Conservation (phyloP, 2,888 invertebrate genomes). For the Drosophila kanekoi region DNA sequence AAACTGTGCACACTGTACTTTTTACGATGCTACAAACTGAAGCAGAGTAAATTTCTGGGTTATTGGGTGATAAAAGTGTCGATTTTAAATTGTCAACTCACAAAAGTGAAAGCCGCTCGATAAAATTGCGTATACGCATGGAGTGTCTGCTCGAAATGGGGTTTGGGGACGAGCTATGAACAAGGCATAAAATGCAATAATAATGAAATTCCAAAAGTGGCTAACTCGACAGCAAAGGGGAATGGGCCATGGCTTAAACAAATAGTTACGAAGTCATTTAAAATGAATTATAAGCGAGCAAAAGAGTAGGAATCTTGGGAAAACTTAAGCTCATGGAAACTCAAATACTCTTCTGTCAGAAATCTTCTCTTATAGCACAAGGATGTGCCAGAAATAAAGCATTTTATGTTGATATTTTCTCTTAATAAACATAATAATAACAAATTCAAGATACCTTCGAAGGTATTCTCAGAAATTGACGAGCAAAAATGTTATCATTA, state of each 20-base stretch:
- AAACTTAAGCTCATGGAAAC: not conserved
- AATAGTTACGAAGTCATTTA: conserved; percentile 65
- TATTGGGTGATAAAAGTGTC: conserved; percentile 60
- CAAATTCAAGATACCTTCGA: too few species aligned
- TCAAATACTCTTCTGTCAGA: not conserved
- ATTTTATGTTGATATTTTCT: too few species aligned
- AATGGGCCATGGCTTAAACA: conserved; percentile 34
- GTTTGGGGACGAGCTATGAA: not conserved
- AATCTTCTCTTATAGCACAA: too few species aligned
- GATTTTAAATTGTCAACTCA: conserved; percentile 56
- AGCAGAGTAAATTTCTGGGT: conserved; percentile 49
- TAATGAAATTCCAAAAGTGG: conserved; percentile 26
- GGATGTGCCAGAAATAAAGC: too few species aligned
- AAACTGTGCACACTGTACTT: conserved; percentile 29
- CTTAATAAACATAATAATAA: too few species aligned
- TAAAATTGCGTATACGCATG: conserved; percentile 31
- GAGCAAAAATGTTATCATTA: not conserved
- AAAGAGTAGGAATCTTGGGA: not conserved
- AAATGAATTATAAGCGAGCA: conserved; percentile 57
- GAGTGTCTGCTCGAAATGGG: not conserved
- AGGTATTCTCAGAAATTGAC: too few species aligned
- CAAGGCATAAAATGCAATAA: conserved; percentile 17
- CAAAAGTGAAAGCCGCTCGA: conserved; percentile 40
- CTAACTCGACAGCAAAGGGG: not conserved
- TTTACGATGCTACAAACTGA: conserved; percentile 46